Base-by-base conservation (phyloP, 2,113 vertebrate genomes). In the Aegotheles bennettii region DNA sequence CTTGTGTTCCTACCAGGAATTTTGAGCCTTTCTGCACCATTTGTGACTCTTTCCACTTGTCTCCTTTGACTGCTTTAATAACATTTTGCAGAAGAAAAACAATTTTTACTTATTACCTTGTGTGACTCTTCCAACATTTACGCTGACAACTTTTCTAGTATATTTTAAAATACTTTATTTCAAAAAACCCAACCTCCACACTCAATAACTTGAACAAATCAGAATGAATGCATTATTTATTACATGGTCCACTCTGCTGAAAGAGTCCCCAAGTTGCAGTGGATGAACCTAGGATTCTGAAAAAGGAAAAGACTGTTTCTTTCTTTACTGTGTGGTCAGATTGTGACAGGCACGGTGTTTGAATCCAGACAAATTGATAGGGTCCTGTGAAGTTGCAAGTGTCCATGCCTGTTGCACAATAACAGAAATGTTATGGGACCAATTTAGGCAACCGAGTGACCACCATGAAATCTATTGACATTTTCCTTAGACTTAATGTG, bases 391-490 rank as follows among this genome's bases (percentile, higher is more conserved):
- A 95, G 42, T 79, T 93, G 74, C 53, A 94, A 86, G 59, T 70
- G 60, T 67, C 56, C 71, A 16, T 78, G n/a, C 25, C 48, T 87
- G 47, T 68, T 86, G 56, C 56, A 65, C 85, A 68, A 11, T 78
- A 84, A 84, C 87, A 90, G 43, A 94, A 95, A 84, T 10, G 3
- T 61, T 91, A 61, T 50, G n/a, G 60, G 60, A 56, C 56, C 31
- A 94, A 75, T 89, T 96, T 68, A 94, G 68, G 73, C 64, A 93
- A 84, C 14, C 7, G 65, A 57, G 40, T 94, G 90, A 86, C 90
- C 85, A 71, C 90, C 93, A 87, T 75, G 82, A 88, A 87, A 81
- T 88, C 64, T 84, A 38, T 43, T 75, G 93, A 87, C 29, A 0
- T 69, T 94, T 95, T 92, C 51, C 75, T 84, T 76, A 70, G 38